Conservation (phyloP, 2,797 vertebrate genomes). For the Etheostoma nigrum region DNA sequence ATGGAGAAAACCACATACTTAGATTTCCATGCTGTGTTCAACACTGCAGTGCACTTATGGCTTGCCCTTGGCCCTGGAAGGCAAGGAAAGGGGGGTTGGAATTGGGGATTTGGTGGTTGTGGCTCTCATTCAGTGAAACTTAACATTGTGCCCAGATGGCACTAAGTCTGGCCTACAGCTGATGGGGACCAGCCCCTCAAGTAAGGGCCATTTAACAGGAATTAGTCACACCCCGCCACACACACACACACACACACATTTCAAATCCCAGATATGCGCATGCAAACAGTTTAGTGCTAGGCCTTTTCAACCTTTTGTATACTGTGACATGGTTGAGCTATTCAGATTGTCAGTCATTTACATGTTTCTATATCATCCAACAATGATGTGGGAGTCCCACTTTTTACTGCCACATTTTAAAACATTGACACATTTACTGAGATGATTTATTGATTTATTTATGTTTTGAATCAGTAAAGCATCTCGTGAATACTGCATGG, state of each 20-base stretch:
- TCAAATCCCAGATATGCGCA: conserved; percentile 57
- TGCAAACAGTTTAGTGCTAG: conserved; percentile 58
- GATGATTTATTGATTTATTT: background rate
- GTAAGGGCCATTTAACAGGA: conserved; percentile 77
- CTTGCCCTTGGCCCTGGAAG: conserved; percentile 64
- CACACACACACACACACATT: conserved; percentile 54
- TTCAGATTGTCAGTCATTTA: conserved; percentile 39
- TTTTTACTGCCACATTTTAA: background rate
- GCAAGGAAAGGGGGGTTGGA: conserved; percentile 28
- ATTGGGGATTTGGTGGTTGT: conserved; percentile 57
- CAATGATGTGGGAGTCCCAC: conserved; percentile 4
- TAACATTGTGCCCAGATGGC: conserved; percentile 80
- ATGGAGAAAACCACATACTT: conserved; percentile 58
- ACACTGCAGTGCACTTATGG: conserved; percentile 54
- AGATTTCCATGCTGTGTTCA: conserved; percentile 59
- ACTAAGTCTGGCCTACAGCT: conserved; percentile 75
- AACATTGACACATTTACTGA: background rate
- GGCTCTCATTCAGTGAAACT: conserved; percentile 67
- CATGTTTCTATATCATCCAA: conserved; percentile 23
- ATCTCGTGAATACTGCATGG: background rate
- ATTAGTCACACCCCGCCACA: conserved; percentile 80
- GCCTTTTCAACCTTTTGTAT: conserved; percentile 55
- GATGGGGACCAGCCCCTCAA: conserved; percentile 70
- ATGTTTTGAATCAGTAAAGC: background rate
- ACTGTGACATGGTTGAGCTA: conserved; percentile 38